Evolutionary conservation across 2,888 invertebrate genomes (phyloP).

Genomic region (Drosophila mimica): DNA sequence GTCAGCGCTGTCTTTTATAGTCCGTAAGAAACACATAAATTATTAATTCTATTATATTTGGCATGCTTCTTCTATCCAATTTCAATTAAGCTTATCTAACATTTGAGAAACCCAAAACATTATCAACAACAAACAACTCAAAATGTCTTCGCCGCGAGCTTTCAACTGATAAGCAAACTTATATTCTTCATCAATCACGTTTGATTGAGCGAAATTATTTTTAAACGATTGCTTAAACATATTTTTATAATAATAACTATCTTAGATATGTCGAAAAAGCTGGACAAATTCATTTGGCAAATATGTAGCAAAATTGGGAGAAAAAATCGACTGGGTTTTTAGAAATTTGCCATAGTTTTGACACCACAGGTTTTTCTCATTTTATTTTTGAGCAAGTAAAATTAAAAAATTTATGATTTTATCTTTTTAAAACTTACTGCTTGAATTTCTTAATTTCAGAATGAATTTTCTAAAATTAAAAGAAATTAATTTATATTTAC

Average conservation of each 20-base stretch:
- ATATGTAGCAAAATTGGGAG: neutral
- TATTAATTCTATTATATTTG: constrained; percentile 24
- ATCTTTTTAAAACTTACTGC: neutral
- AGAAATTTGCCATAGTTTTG: neutral
- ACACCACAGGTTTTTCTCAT: neutral
- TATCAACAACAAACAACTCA: neutral
- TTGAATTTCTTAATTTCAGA: neutral
- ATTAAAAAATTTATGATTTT: neutral
- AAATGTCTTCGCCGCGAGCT: neutral
- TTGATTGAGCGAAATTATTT: neutral
- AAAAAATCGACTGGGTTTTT: neutral
- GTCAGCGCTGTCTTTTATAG: constrained; percentile 40
- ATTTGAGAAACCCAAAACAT: neutral
- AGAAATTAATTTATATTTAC: neutral
- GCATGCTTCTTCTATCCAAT: constrained; percentile 12
- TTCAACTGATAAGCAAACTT: neutral
- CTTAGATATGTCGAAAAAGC: neutral
- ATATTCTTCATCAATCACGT: neutral
- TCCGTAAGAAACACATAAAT: neutral
- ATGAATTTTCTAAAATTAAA: neutral
- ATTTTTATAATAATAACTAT: neutral
- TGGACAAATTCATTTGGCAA: neutral
- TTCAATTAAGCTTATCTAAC: constrained; percentile 40
- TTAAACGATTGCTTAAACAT: neutral
- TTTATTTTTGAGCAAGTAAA: neutral